Evolutionary conservation across 2,113 vertebrate species (phyloP).

Genomic region (Ictidomys tridecemlineatus): DNA sequence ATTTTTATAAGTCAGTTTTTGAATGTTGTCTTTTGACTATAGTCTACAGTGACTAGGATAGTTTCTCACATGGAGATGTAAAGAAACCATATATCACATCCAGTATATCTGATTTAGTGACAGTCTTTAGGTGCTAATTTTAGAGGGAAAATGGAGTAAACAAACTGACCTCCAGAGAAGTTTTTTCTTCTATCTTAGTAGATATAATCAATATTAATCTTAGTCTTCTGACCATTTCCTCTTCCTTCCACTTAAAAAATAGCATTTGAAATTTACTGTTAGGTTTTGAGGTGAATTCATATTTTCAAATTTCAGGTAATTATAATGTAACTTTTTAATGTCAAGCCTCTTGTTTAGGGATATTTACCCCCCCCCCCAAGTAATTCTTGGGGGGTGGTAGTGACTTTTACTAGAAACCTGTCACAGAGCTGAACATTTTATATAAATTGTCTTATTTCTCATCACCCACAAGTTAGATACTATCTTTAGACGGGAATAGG

Average conservation of each 20-base stretch:
- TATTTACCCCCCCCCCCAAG: background rate
- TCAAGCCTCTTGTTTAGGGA: slow-evolving; percentile 18
- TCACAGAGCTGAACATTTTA: background rate
- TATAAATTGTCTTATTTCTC: slow-evolving; percentile 49
- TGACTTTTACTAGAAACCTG: background rate
- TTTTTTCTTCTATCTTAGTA: background rate
- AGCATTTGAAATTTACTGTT: background rate
- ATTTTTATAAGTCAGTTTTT: background rate
- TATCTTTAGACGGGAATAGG: slow-evolving; percentile 15
- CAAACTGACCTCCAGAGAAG: background rate
- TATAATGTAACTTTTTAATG: background rate
- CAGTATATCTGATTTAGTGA: background rate
- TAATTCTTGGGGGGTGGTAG: background rate
- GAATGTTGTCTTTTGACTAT: background rate
- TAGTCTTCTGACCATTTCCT: slow-evolving; percentile 12
- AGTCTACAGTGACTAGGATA: background rate
- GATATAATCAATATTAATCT: slow-evolving; percentile 16
- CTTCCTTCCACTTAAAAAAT: slow-evolving; percentile 1
- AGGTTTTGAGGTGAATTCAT: background rate
- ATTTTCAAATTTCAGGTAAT: background rate
- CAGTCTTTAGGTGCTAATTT: background rate
- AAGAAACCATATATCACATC: background rate
- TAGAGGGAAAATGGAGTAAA: background rate
- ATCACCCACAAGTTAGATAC: background rate
- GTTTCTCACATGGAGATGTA: slow-evolving; percentile 11